Conservation (phyloP, 2,888 invertebrate species). For the Dilophus febrilis region DNA sequence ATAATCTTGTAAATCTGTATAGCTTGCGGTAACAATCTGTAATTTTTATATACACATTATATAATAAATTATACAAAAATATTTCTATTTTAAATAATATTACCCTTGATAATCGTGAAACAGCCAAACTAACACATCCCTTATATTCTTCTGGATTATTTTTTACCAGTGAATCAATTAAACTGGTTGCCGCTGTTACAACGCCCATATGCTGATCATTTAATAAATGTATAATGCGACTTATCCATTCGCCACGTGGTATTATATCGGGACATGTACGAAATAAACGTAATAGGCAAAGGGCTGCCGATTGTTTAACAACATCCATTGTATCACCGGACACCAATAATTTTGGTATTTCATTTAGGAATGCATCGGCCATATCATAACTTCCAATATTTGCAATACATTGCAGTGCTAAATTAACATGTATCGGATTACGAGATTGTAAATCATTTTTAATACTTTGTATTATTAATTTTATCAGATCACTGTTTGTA, state of each 20-base stretch:
- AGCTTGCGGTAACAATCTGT: slow-evolving; percentile 94
- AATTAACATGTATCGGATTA: slow-evolving; percentile 96
- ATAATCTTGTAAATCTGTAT: slow-evolving; percentile 98
- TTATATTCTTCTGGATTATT: slow-evolving; percentile 99
- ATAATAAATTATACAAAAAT: no score
- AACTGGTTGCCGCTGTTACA: slow-evolving; percentile 93
- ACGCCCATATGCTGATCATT: slow-evolving; percentile 99
- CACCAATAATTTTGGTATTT: slow-evolving; percentile 94
- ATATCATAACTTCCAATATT: slow-evolving; percentile 99
- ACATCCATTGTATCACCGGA: slow-evolving; percentile 99
- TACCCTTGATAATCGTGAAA: slow-evolving; percentile 85
- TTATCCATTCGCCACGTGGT: slow-evolving; percentile 96
- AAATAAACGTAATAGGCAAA: slow-evolving; percentile 85
- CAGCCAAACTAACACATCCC: slow-evolving; percentile 94
- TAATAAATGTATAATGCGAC: slow-evolving; percentile 91
- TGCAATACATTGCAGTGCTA: slow-evolving; percentile 97
- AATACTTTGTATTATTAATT: slow-evolving; percentile 96
- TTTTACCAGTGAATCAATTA: slow-evolving; percentile 96
- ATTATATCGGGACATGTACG: slow-evolving; percentile 92
- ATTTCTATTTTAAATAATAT: slow-evolving; percentile 13
- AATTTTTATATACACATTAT: slow-evolving; percentile 13
- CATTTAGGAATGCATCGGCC: slow-evolving; percentile 98
- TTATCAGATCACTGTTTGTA: slow-evolving; percentile 96
- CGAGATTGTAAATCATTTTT: slow-evolving; percentile 93
- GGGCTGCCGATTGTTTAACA: slow-evolving; percentile 96